These are phyloP conservation scores for Halichoerus grypus DNA, from an alignment of 2,113 vertebrate species.

Conservation along the genomic window DNA sequence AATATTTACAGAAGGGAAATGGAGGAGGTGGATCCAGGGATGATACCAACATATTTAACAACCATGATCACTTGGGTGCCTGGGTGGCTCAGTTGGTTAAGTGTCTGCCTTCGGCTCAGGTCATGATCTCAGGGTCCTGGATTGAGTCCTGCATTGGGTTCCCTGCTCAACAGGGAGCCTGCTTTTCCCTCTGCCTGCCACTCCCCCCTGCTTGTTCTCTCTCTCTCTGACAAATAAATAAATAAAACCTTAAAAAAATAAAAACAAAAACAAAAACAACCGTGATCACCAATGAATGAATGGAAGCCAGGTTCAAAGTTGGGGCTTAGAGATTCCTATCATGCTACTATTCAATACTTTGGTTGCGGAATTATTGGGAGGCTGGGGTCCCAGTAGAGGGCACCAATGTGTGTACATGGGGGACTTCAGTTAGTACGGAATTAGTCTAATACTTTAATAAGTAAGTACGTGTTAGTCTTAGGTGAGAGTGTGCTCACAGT, in stretches of 20 bases:
- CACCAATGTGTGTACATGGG: rapidly evolving
- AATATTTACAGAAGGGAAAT: not conserved
- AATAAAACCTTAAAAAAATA: not conserved
- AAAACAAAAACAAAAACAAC: not conserved
- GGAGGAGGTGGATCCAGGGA: not conserved
- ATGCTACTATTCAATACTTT: not conserved
- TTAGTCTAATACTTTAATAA: slow-evolving; percentile 29
- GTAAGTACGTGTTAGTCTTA: not conserved
- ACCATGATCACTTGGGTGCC: not conserved
- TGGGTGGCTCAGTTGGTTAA: not conserved
- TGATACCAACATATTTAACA: not conserved
- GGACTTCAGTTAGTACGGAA: not conserved
- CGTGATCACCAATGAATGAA: not conserved
- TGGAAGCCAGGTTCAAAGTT: not conserved
- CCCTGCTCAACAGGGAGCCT: too few species aligned
- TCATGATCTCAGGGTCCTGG: not conserved
- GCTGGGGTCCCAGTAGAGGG: not conserved
- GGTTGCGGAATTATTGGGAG: not conserved
- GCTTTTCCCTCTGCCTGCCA: too few species aligned
- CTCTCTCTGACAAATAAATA: not conserved
- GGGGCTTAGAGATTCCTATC: not conserved
- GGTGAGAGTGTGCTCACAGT: not conserved
- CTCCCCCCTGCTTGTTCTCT: too few species aligned
- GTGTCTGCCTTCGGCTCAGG: not conserved
- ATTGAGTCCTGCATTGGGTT: too few species aligned